Base-by-base conservation (phyloP, 2,888 invertebrate genomes). In the Calameuta pallipes region DNA sequence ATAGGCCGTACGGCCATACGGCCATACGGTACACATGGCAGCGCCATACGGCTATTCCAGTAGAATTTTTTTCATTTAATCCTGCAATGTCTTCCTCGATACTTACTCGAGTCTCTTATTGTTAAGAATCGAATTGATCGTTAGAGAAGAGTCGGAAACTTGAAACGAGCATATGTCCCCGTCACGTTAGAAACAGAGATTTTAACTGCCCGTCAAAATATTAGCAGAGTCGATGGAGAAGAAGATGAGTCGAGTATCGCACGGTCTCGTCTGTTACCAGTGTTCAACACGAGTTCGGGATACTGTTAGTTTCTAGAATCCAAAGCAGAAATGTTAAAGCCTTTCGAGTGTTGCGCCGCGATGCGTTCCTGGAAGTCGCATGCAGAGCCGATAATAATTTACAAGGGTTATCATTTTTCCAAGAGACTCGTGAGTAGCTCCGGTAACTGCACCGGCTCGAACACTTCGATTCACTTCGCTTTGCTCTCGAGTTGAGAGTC, bases 311-410 rank as follows among this genome's bases (percentile, higher is more conserved):
- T 56, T 56, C 56, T 23, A 56, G 56, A 56, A 56, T 56, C 56
- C 56, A 56, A 56, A 56, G 56, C 56, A 56, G 56, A 56, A 23
- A 9, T 23, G 23, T 56, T 56, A 23, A 23, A 56, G 56, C 56
- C 56, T 56, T 23, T 15, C 23, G 56, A 56, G 56, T 9, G 56
- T 2, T 4, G 56, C 1, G 15, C 56, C 0, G 1, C 56, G 56
- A 56, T 56, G 56, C 23, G 56, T 74, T 74, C 37, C 36, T 74
- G 74, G 34, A 74, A 74, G 74, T 37, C 74, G 56, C 56, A 56
- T 56, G 56, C 85, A 79, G 85, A 84, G 85, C 85, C 85, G 84
- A 84, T 85, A 84, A 83, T 80, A 84, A 84, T 84, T 84, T 85
- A 84, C 79, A 80, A 83, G 77, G 84, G 78, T 82, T 83, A 83